These are phyloP conservation scores for Protobothrops flavoviridis DNA, from an alignment of 2,113 vertebrate genomes.

Conservation along the genomic window DNA sequence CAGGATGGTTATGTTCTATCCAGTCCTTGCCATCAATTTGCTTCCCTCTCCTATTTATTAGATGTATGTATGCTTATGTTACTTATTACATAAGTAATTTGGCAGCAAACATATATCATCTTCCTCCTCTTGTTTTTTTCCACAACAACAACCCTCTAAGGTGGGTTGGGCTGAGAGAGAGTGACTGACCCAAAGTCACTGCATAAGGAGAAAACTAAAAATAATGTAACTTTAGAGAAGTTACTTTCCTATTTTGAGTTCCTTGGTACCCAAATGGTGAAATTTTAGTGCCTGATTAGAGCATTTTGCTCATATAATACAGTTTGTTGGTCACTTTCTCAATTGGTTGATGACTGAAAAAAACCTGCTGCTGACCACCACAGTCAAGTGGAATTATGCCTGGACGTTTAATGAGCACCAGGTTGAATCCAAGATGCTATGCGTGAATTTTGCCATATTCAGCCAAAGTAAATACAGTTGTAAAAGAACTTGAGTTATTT, in stretches of 20 bases:
- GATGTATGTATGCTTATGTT: not conserved
- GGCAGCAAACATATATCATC: not conserved
- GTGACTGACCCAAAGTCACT: not conserved
- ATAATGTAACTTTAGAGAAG: not conserved
- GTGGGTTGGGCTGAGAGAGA: not conserved
- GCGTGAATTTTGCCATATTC: not conserved
- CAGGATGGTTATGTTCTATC: not conserved
- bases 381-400: not conserved
- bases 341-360: not conserved
- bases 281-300: not conserved
- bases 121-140: not conserved
- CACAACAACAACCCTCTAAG: not conserved
- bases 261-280: not conserved
- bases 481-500: not conserved
- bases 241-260: not conserved
- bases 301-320: rapidly evolving
- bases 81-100: too few species aligned
- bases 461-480: not conserved
- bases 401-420: not conserved
- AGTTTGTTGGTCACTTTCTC: not conserved
- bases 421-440: not conserved
- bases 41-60: not conserved
- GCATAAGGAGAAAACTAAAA: rapidly evolving
- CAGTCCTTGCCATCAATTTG: rapidly evolving
- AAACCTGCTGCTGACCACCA: not conserved